Conservation (phyloP, 2,113 vertebrate genomes). For the Siniperca chuatsi region DNA sequence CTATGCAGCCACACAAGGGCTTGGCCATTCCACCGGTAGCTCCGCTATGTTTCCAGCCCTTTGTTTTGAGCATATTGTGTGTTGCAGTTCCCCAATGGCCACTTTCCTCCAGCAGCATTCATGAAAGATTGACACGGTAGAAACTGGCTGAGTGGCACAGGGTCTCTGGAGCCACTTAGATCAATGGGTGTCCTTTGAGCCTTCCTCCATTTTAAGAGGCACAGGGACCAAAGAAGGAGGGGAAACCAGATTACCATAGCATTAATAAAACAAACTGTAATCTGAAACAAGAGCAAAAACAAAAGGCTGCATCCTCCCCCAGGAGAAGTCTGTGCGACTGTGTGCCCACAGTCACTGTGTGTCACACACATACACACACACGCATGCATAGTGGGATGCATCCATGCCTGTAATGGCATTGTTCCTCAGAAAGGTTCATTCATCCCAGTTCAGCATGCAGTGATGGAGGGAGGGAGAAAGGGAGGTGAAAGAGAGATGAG, state of each 20-base stretch:
- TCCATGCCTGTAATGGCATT: slow-evolving; percentile 78
- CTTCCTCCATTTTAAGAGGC: slow-evolving; percentile 55
- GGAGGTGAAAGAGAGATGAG: slow-evolving; percentile 21
- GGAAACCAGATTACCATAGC: slow-evolving; percentile 76
- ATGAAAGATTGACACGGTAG: slow-evolving; percentile 74
- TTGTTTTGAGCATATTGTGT: slow-evolving; percentile 68
- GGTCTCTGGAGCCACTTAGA: slow-evolving; percentile 72
- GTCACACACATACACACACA: neutral
- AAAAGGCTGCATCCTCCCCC: slow-evolving; percentile 75
- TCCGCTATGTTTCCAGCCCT: slow-evolving; percentile 37
- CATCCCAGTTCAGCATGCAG: slow-evolving; percentile 64
- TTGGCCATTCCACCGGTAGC: slow-evolving; percentile 20
- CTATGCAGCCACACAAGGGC: slow-evolving; percentile 24
- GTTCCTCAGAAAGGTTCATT: slow-evolving; percentile 78
- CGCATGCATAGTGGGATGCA: slow-evolving; percentile 57
- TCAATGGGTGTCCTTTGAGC: slow-evolving; percentile 75
- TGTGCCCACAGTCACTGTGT: slow-evolving; percentile 9
- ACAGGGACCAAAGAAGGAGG: slow-evolving; percentile 56
- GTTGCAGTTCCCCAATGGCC: slow-evolving; percentile 56
- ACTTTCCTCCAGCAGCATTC: slow-evolving; percentile 71
- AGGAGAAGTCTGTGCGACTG: slow-evolving; percentile 64
- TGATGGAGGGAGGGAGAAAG: slow-evolving; percentile 26
- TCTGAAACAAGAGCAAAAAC: slow-evolving; percentile 79
- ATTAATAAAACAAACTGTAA: slow-evolving; percentile 82
- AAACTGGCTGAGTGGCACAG: slow-evolving; percentile 67